phyloP scores from a whole-genome alignment of 2,113 vertebrate species.

The Riparia riparia region DNA sequence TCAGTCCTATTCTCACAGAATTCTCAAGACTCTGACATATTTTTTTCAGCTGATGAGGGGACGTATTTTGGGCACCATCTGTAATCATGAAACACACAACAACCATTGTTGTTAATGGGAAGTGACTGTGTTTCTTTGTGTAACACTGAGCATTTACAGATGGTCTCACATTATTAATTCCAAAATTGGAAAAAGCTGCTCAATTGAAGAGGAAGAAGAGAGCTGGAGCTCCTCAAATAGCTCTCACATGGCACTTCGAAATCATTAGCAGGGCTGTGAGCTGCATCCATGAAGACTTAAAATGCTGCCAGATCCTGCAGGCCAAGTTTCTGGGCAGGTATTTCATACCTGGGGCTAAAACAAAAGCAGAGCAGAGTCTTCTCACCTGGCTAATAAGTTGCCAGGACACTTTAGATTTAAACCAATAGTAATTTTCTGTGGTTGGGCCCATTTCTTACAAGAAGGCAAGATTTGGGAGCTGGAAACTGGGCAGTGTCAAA shows the following conservation, averaged over 20 bases:
- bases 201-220: not conserved
- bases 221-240: conserved; percentile 13
- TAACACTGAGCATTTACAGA: conserved; percentile 44
- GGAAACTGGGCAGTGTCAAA: not conserved
- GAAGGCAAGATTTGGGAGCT: not conserved
- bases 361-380: not conserved
- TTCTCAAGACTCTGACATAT: not conserved
- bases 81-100: not conserved
- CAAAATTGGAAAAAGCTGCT: conserved; percentile 39
- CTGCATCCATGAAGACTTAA: not conserved
- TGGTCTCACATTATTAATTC: conserved; percentile 35
- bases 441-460: not conserved
- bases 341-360: not conserved
- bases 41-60: not conserved
- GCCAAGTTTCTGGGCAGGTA: not conserved
- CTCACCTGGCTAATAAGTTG: not conserved
- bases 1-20: not conserved
- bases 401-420: not conserved
- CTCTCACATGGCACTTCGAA: not conserved
- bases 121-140: conserved; percentile 16
- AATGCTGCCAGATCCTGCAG: not conserved
- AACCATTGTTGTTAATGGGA: not conserved
- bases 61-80: not conserved
- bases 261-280: not conserved
- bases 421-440: not conserved